Percentiles rank a stretch among this genome's conserved stretches.
Evolutionary conservation across 2,888 invertebrate species (phyloP).

Genomic region (Deilephila elpenor): DNA sequence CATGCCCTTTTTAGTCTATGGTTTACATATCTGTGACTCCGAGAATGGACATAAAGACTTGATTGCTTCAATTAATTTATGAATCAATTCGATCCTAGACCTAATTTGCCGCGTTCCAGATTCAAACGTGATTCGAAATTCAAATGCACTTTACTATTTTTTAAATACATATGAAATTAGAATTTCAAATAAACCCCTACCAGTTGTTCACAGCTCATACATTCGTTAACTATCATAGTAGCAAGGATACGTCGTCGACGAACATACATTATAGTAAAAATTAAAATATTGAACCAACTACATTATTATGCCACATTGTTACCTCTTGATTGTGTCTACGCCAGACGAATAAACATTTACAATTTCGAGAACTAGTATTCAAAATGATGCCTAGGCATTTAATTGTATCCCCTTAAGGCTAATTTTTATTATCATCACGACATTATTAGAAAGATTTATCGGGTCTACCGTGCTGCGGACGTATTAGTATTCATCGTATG

Average conservation of each 20-base stretch:
- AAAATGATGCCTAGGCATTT: slow-evolving; percentile 28
- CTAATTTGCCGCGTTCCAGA: slow-evolving; percentile 20
- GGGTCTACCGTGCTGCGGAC: slow-evolving; percentile 33
- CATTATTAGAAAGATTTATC: slow-evolving; percentile 39
- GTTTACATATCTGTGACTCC: slow-evolving; percentile 11
- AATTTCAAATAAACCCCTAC: not conserved
- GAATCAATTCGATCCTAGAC: slow-evolving; percentile 22
- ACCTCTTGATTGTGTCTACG: slow-evolving; percentile 20
- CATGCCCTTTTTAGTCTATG: slow-evolving; percentile 17
- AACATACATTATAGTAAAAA: slow-evolving; percentile 18
- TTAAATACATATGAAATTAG: slow-evolving; percentile 6
- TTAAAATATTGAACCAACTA: not conserved
- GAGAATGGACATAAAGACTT: slow-evolving; percentile 19
- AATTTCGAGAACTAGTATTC: slow-evolving; percentile 26
- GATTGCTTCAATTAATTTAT: slow-evolving; percentile 14
- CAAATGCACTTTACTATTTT: slow-evolving; percentile 5
- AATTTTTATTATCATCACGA: slow-evolving; percentile 36
- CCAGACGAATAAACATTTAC: slow-evolving; percentile 26
- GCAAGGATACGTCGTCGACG: not conserved
- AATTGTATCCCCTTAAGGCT: slow-evolving; percentile 27
- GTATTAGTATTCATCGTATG: slow-evolving; percentile 35
- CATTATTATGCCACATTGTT: slow-evolving; percentile 24
- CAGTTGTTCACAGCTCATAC: not conserved
- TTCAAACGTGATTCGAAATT: slow-evolving; percentile 20
- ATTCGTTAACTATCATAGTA: slow-evolving; percentile 11